Base-by-base conservation (phyloP, 2,797 vertebrate species). In the Semaprochilodus insignis region DNA sequence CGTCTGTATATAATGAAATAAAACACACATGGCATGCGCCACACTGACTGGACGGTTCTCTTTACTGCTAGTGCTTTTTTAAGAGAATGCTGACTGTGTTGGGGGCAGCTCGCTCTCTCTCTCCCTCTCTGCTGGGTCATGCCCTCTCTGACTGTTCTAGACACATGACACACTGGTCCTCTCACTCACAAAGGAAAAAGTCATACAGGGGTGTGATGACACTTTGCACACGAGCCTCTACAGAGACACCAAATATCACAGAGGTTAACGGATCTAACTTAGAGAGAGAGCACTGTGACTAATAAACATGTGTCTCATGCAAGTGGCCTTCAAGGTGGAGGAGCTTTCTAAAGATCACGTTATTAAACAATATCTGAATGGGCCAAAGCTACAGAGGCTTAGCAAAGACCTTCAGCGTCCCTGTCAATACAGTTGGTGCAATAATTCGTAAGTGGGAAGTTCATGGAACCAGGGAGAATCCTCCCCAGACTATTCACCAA, bases 31-130 rank as follows among this genome's bases (percentile, higher is more conserved):
- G 1, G 5, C 4, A 34, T 7, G 63, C 4, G 27, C 15, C 14
- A 2, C 15, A 52, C n/a, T 72, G 48, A 72, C 23, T 2, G 44
- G 44, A 27, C 44, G 17, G 70, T 52, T 54, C 48, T 31, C 48
- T 52, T 54, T 13, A 52, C 62, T 63, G 60, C 25, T 4, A 63
- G 60, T 10, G 17, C n/a, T 31, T 34, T 25, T 63, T 60, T 60
- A 23, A 65, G 27, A 65, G 48, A 72, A 72, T 72, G 69, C 69
- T 80, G 78, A 62, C 55, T 55, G 70, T 71, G 55, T 27, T 80
- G 8, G 8, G 1, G 23, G 0, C 19, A 52, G 31, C 31, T 31
- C 31, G 1, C 31, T 31, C 31, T 31, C 10, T 60, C 1, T 16
- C 13, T 62, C 3, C 3, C 69, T 51, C 6, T 69, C 14, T 54